Percentiles rank a stretch among this genome's conserved stretches.
These are phyloP conservation scores for Vannuccia rotundouncinata DNA, from an alignment of 2,888 invertebrate genomes.

Conservation along the genomic window DNA sequence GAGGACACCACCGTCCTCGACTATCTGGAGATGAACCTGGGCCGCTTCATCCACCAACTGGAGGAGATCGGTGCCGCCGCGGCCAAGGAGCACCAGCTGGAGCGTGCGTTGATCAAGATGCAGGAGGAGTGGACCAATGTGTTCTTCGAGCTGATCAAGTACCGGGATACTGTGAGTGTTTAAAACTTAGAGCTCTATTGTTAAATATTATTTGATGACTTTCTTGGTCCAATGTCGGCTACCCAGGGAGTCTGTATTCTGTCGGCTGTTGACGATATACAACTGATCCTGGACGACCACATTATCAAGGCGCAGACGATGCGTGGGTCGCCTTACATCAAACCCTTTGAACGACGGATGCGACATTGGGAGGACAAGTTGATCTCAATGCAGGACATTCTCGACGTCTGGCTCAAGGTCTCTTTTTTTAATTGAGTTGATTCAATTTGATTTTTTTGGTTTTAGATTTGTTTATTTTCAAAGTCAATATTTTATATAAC, in stretches of 20 bases:
- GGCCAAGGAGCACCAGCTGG: constrained; percentile 79
- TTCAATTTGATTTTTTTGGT: too few relatives aligned
- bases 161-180: constrained; percentile 64
- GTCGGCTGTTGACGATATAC: constrained; percentile 69
- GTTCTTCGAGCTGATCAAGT: constrained; percentile 64
- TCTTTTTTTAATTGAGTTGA: constrained; percentile 59
- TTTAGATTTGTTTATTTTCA: constrained; percentile 53
- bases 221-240: too few relatives aligned
- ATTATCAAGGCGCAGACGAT: constrained; percentile 92
- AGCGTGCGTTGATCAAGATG: constrained; percentile 76
- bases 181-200: background rate
- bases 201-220: background rate
- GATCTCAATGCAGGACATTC: constrained; percentile 76
- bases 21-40: constrained; percentile 68
- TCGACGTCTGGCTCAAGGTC: constrained; percentile 86
- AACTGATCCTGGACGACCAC: constrained; percentile 82
- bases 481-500: too few relatives aligned
- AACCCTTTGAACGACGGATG: constrained; percentile 69
- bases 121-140: constrained; percentile 66
- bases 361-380: constrained; percentile 74
- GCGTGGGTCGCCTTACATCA: constrained; percentile 87
- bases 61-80: constrained; percentile 84
- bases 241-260: constrained; percentile 69
- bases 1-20: constrained; percentile 66
- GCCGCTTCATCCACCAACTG: constrained; percentile 58